Evolutionary conservation across 2,113 vertebrate genomes (phyloP).

Genomic region (Onychostruthus taczanowskii): DNA sequence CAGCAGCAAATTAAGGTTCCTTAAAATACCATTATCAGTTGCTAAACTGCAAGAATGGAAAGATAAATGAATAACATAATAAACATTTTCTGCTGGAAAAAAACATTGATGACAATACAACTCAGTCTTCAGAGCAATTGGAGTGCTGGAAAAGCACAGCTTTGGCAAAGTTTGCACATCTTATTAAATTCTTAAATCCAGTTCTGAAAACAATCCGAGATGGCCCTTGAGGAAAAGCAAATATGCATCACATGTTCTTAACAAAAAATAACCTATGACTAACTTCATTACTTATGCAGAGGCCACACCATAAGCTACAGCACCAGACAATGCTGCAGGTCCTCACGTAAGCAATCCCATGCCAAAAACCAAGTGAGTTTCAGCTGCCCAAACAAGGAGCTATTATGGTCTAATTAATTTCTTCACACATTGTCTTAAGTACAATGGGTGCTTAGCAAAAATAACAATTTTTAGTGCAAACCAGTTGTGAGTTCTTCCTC

Average conservation of each 20-base stretch:
- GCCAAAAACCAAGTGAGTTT: background rate
- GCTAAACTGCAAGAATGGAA: background rate
- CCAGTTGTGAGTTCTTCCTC: background rate
- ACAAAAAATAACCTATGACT: background rate
- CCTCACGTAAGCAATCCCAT: background rate
- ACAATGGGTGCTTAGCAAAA: background rate
- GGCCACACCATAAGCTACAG: background rate
- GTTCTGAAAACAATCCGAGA: background rate
- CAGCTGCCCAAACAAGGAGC: background rate
- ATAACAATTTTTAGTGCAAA: background rate
- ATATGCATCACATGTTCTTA: background rate
- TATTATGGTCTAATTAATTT: background rate
- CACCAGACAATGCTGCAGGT: background rate
- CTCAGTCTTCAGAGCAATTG: background rate
- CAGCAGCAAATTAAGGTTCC: background rate
- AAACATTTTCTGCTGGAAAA: background rate
- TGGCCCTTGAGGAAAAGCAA: background rate
- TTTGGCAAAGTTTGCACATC: background rate
- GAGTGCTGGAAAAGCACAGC: background rate
- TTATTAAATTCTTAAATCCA: background rate
- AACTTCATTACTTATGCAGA: background rate
- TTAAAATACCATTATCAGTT: background rate
- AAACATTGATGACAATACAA: background rate
- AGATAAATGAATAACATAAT: background rate
- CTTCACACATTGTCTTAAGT: background rate